Evolutionary conservation across 2,888 invertebrate species (phyloP).

Genomic region (Drosophila stalkeri): DNA sequence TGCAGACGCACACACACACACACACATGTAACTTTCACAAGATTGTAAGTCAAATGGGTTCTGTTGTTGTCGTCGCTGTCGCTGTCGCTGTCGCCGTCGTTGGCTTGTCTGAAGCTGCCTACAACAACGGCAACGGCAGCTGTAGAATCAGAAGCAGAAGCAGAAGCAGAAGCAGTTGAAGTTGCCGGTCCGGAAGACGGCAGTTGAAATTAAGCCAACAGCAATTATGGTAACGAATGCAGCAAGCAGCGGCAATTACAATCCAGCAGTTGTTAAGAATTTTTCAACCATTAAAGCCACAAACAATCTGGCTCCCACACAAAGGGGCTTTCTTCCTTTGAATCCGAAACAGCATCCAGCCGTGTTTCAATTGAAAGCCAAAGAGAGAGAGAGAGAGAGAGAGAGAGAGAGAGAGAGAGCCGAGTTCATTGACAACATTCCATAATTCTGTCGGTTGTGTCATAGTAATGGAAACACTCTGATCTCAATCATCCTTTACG

Average conservation of each 20-base stretch:
- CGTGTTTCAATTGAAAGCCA: not conserved
- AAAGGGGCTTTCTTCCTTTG: not conserved
- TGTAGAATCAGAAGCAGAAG: slow-evolving; percentile 36
- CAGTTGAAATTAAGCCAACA: slow-evolving; percentile 78
- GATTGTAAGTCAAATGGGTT: slow-evolving; percentile 76
- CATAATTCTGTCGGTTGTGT: not conserved
- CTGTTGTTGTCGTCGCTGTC: slow-evolving; percentile 69
- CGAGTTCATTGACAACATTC: slow-evolving; percentile 37
- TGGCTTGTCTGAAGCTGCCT: slow-evolving; percentile 45
- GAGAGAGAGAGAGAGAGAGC: too few relatives aligned
- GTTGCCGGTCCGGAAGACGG: slow-evolving; percentile 75
- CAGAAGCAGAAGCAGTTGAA: slow-evolving; percentile 57
- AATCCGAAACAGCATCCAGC: not conserved
- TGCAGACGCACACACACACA: slow-evolving; percentile 35
- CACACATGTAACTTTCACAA: slow-evolving; percentile 36
- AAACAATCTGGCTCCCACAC: slow-evolving; percentile 16
- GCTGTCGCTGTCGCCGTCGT: slow-evolving; percentile 32
- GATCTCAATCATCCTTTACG: slow-evolving; percentile 25
- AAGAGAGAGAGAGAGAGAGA: too few relatives aligned
- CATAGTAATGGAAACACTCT: slow-evolving; percentile 3
- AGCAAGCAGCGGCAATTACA: slow-evolving; percentile 75
- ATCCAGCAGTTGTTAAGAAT: slow-evolving; percentile 53
- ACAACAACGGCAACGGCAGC: slow-evolving; percentile 14
- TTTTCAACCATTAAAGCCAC: slow-evolving; percentile 57
- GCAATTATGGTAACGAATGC: slow-evolving; percentile 77